Conservation (phyloP, 2,113 vertebrate species). For the Physeter macrocephalus region DNA sequence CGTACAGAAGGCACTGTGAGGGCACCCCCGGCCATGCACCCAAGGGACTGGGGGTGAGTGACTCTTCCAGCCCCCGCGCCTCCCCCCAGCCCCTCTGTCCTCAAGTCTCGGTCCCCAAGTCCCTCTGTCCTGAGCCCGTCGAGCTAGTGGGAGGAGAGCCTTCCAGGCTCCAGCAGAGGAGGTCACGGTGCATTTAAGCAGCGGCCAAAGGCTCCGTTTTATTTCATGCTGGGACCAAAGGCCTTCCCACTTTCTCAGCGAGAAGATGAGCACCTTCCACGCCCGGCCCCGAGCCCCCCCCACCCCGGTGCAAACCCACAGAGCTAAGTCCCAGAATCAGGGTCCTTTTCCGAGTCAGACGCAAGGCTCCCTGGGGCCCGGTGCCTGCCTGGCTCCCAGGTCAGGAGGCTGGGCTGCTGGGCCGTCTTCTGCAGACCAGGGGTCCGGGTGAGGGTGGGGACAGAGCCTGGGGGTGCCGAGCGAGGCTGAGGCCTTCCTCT, state of each 20-base stretch:
- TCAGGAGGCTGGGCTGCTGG: background rate
- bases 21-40: background rate
- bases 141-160: background rate
- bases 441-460: rapidly evolving
- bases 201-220: conserved; percentile 64
- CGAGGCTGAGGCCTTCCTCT: background rate
- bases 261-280: conserved; percentile 8
- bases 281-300: background rate
- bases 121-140: background rate
- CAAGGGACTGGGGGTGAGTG: too few species aligned
- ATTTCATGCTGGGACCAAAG: conserved; percentile 79
- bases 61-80: background rate
- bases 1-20: rapidly evolving
- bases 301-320: background rate
- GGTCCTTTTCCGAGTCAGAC: background rate
- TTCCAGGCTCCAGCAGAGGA: background rate
- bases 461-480: background rate
- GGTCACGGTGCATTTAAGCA: rapidly evolving
- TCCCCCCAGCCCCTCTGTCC: background rate
- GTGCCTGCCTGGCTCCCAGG: background rate
- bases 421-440: rapidly evolving
- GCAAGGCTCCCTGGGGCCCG: rapidly evolving
- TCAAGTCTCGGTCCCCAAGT: background rate
- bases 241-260: conserved; percentile 30
- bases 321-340: background rate